Base-by-base conservation (phyloP, 2,888 invertebrate species). In the Rhagonycha lutea region DNA sequence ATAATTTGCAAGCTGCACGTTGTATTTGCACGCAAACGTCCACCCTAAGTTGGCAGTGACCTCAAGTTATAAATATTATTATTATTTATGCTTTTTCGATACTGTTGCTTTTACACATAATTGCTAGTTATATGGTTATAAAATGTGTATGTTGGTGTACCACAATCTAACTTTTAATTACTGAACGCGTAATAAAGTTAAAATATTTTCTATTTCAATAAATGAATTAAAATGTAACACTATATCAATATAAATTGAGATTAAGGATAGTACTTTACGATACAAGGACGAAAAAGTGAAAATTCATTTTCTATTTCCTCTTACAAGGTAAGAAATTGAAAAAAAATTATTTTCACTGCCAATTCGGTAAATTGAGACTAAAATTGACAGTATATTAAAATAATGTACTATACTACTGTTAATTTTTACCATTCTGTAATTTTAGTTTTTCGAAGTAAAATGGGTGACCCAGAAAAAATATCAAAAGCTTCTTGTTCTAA, bases 11-110 rank as follows among this genome's bases (percentile, higher is more conserved):
- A 70, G 73, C 67, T 71, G 78, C 73, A 73, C 62, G 71, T 47
- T 73, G 73, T 69, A 73, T 71, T 26, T 73, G 73, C 78, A 75
- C 73, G 78, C 78, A 72, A 68, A 74, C 67, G 69, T 74, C 68
- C 76, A 76, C 73, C 73, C 73, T 75, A 70, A 61, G 63, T 77
- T 77, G 74, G 73, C 73, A 76, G 70, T 76, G 76, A 76, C 76
- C 76, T 73, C 76, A 63, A 26, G 29, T 68, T 72, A 69, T 72
- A 70, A 71, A 23, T 61, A 63, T 68, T 62, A 32, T 68, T 72
- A 74, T 70, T 69, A 63, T 9, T 60, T 69, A 32, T 62, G 61
- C 11, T 61, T 47, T 47, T 47, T 47, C 47, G 47, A 47, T 47
- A 47, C 47, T 47, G 47, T 47, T 47, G 47, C 47, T 47, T 47